These are phyloP conservation scores for Caenorhabditis virilis DNA, from an alignment of 2,888 invertebrate species.

Conservation along the genomic window DNA sequence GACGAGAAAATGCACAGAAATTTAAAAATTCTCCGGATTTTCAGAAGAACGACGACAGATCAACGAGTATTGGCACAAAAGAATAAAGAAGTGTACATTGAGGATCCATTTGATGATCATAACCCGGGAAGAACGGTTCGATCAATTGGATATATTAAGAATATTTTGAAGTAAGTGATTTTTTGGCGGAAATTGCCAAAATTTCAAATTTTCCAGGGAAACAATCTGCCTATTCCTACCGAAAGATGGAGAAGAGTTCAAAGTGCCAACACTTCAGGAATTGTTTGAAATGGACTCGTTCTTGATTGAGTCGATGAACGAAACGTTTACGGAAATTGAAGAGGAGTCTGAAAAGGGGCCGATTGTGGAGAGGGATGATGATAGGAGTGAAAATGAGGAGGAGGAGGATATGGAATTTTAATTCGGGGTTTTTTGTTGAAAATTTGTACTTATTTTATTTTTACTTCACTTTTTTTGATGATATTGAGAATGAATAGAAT, in stretches of 20 bases:
- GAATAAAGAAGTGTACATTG: constrained; percentile 51
- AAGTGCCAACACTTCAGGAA: constrained; percentile 14
- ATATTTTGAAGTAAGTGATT: constrained; percentile 25
- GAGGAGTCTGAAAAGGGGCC: neutral
- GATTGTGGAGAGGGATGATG: neutral
- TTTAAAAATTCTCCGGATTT: too few relatives aligned
- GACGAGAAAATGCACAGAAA: too few relatives aligned
- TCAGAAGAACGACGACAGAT: neutral
- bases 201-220: constrained; percentile 10
- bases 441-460: too few relatives aligned
- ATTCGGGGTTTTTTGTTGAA: neutral
- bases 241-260: neutral
- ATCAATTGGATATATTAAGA: constrained; percentile 14
- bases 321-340: neutral
- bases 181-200: neutral
- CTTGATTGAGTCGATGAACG: too few relatives aligned
- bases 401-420: neutral
- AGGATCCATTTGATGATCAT: constrained; percentile 64
- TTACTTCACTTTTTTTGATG: too few relatives aligned
- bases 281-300: constrained; percentile 11
- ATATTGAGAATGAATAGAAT: too few relatives aligned
- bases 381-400: neutral
- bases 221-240: constrained; percentile 15
- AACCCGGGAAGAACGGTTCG: constrained; percentile 59
- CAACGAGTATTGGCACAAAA: neutral